Evolutionary conservation across 2,888 invertebrate species (phyloP).

Genomic region (Pammene fasciana): DNA sequence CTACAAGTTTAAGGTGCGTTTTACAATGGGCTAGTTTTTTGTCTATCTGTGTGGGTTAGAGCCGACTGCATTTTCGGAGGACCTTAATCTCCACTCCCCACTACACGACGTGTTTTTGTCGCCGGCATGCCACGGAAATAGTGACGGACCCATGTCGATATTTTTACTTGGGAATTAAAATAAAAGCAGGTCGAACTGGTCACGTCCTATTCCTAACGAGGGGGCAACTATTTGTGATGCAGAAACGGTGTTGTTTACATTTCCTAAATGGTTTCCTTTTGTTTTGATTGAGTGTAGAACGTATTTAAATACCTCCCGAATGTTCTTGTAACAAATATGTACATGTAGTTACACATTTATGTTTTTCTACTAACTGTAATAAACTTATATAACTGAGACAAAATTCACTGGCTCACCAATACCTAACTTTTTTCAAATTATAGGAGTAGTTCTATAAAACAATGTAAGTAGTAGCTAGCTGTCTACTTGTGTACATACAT

Average conservation of each 20-base stretch:
- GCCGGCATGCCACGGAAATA: conserved; percentile 69
- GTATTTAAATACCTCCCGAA: background rate
- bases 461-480: too few relatives aligned
- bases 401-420: too few relatives aligned
- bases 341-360: background rate
- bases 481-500: too few relatives aligned
- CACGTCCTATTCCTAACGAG: conserved; percentile 36
- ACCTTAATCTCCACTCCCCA: conserved; percentile 71
- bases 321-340: background rate
- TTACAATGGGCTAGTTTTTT: conserved; percentile 49
- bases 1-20: conserved; percentile 55
- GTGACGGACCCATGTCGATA: conserved; percentile 62
- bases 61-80: conserved; percentile 77
- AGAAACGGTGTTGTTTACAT: conserved; percentile 34
- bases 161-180: conserved; percentile 46
- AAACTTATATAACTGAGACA: too few relatives aligned
- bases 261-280: conserved; percentile 23
- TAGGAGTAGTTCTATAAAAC: too few relatives aligned
- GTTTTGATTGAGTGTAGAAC: conserved; percentile 4
- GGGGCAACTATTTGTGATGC: conserved; percentile 41
- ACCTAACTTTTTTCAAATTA: too few relatives aligned
- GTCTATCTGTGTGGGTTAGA: conserved; percentile 64
- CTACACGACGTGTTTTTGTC: conserved; percentile 71
- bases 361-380: too few relatives aligned
- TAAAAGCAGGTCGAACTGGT: conserved; percentile 36